Evolutionary conservation across 35 echinoderm and acorn worm species (phyloP).

Genomic region (Patiria miniata): DNA sequence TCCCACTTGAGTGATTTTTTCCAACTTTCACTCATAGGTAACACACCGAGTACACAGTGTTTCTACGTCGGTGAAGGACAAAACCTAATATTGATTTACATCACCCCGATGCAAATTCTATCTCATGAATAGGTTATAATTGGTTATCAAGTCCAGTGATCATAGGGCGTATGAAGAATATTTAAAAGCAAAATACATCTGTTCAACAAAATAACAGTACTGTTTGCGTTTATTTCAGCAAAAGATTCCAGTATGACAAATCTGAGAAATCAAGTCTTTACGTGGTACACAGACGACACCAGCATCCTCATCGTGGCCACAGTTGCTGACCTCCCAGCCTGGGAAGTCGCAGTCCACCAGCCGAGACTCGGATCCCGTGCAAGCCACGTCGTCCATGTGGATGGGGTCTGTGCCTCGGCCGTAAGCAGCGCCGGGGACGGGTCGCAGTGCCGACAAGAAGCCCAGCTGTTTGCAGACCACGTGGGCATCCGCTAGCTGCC

Average conservation of each 20-base stretch:
- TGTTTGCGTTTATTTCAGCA: too few species aligned
- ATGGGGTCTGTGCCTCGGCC: constrained; percentile 16
- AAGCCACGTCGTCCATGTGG: constrained; percentile 43
- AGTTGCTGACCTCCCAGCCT: not conserved
- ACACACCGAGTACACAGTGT: too few species aligned
- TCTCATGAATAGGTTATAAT: too few species aligned
- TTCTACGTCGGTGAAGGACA: too few species aligned
- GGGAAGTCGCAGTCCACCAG: constrained; percentile 7
- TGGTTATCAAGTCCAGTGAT: too few species aligned
- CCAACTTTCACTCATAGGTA: too few species aligned
- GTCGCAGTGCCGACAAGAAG: not conserved
- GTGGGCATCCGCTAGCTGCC: not conserved
- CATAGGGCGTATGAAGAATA: too few species aligned
- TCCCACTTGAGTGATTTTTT: too few species aligned
- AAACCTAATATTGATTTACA: too few species aligned
- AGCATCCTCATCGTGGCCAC: constrained; percentile 46
- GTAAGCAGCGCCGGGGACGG: not conserved
- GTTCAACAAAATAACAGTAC: too few species aligned
- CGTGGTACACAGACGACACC: constrained; percentile 33
- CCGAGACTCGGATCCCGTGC: constrained; percentile 31
- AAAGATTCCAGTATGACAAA: not conserved
- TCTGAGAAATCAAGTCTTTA: not conserved
- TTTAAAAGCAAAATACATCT: too few species aligned
- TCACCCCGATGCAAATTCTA: too few species aligned
- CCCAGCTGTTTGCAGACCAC: constrained; percentile 40